Evolutionary conservation across 1,140 invertebrate species (phyloP).

Genomic region (Plutomurus gul): DNA sequence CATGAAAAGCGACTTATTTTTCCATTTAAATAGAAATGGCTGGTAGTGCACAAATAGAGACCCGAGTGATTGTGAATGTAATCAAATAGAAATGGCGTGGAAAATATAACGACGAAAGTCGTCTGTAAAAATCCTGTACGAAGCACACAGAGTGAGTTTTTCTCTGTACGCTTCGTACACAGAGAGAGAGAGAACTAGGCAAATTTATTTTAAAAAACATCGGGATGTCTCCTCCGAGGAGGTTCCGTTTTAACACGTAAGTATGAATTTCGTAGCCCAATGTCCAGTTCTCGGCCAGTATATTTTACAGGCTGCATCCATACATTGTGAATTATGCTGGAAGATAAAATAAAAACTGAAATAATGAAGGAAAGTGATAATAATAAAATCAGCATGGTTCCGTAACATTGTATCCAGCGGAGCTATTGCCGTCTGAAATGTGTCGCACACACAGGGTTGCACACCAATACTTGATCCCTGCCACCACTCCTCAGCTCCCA

Average conservation of each 20-base stretch:
- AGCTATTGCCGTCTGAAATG: not conserved
- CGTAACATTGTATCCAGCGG: not conserved
- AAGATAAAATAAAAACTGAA: not conserved
- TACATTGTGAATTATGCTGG: too few relatives aligned
- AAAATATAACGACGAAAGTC: not conserved
- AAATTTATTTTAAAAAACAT: too few relatives aligned
- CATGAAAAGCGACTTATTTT: not conserved
- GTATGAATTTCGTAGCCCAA: too few relatives aligned
- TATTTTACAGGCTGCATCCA: not conserved
- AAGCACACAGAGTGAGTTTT: too few relatives aligned
- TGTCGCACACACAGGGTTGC: too few relatives aligned
- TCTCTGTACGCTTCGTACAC: too few relatives aligned
- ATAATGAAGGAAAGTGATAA: constrained; percentile 25
- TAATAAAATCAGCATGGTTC: constrained; percentile 21
- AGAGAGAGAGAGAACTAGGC: too few relatives aligned
- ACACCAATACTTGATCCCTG: not conserved
- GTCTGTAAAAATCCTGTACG: not conserved
- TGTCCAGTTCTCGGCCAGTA: not conserved
- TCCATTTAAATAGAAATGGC: not conserved
- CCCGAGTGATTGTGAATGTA: not conserved
- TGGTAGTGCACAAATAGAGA: too few relatives aligned
- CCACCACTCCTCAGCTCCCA: too few relatives aligned
- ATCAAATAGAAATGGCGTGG: constrained; percentile 16
- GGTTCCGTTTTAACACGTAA: too few relatives aligned
- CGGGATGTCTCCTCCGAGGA: too few relatives aligned